These are phyloP conservation scores for Tylochromis polylepis DNA, from an alignment of 2,113 vertebrate genomes.

Conservation along the genomic window DNA sequence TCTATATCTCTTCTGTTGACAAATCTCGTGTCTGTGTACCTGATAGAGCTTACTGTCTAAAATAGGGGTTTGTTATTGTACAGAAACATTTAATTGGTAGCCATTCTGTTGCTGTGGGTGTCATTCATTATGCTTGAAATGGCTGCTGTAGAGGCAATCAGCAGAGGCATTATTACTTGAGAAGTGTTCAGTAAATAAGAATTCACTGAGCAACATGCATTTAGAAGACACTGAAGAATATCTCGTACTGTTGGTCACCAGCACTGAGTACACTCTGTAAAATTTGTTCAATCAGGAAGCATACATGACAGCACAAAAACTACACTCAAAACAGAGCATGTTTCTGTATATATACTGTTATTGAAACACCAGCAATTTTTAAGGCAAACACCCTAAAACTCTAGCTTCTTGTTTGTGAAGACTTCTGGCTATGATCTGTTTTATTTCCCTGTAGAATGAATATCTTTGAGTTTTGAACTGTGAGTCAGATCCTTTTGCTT, in stretches of 20 bases:
- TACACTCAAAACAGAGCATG: neutral
- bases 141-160: neutral
- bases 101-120: neutral
- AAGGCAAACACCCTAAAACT: neutral
- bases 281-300: neutral
- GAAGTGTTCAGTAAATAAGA: neutral
- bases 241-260: too few relatives aligned
- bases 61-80: neutral
- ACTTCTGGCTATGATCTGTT: neutral
- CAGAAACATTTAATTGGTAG: neutral
- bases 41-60: neutral
- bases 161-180: neutral
- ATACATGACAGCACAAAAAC: neutral
- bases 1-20: neutral
- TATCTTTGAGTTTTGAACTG: neutral
- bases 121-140: neutral
- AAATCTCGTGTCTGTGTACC: neutral
- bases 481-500: fast-evolving
- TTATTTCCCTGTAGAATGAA: neutral
- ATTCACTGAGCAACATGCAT: neutral
- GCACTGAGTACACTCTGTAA: neutral
- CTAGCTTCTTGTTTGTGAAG: neutral
- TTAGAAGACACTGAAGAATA: neutral
- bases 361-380: neutral
- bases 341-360: fast-evolving